Base-by-base conservation (phyloP, 1,140 invertebrate species). In the Heterodera schachtii region DNA sequence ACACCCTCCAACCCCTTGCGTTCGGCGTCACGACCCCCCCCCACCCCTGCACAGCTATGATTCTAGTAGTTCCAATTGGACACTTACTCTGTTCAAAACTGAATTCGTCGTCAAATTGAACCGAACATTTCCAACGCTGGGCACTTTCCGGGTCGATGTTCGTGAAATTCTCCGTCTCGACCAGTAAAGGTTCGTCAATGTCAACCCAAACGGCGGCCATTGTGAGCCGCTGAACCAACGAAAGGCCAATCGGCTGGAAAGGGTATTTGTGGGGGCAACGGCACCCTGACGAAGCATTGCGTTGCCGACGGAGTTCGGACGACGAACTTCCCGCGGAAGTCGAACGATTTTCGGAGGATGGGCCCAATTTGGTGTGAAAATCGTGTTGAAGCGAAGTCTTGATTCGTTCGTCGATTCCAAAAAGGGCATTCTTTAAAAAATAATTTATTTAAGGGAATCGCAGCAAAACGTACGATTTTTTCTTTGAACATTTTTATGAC, bases 401-500 rank as follows among this genome's bases (percentile, higher is more conserved):
- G 3, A 78, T 78, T 47, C 43, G 41, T 7, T 69, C 31, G n/a
- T 69, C 31, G 47, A 47, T n/a, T 47, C 19, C 57, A 21, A n/a
- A 43, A 19, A 43, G 41, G 11, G 57, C 8, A 46, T 84, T 84
- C 82, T 83, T n/a, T 19, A 84, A 80, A 41, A 47, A 52, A 52
- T 4, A 47, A 49, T 19, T 7, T 75, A 31, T 41, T 75, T 75
- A 3, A 44, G n/a, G 3, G 57, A 21, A 21, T 43, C 8, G 19
- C 52, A 3, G 4, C 21, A 13, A 47, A 21, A 69, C 47, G 31
- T 13, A 67, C 76, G 70, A 66, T 71, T 75, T 85, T 86, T 73
- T 85, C 76, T 57, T 83, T 80, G 67, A 85, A 85, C 83, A 85
- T 75, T 47, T 85, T 81, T 43, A 84, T 43, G 11, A 86, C 21